phyloP scores from a whole-genome alignment of 1,140 invertebrate species.

The Lamellibrachia luymesi region DNA sequence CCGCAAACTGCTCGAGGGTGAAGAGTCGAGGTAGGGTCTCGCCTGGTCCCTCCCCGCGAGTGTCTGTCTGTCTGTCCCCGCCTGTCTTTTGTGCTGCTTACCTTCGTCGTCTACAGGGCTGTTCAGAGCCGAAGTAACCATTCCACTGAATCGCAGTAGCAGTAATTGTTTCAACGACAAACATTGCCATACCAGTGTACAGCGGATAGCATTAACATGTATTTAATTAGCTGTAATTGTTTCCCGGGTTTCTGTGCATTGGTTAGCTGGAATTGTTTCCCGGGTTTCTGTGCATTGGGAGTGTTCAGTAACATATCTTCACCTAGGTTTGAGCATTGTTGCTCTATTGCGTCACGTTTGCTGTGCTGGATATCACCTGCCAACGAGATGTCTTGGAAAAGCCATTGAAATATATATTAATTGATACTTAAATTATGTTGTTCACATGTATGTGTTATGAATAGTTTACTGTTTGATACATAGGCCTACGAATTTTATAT shows the following conservation, averaged over 20 bases:
- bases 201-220: too few species aligned
- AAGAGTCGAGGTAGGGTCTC: slow-evolving; percentile 29
- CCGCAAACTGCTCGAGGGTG: slow-evolving; percentile 30
- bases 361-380: too few species aligned
- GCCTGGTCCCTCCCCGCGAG: neutral
- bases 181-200: too few species aligned
- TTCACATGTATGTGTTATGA: neutral
- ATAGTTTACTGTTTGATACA: too few species aligned
- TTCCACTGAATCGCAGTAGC: neutral
- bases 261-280: too few species aligned
- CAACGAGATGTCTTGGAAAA: too few species aligned
- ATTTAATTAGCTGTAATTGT: too few species aligned
- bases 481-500: neutral
- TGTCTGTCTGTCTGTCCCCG: neutral
- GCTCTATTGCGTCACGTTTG: too few species aligned
- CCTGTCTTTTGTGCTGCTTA: neutral
- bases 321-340: neutral
- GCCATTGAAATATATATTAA: neutral
- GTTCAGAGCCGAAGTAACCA: neutral
- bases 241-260: neutral
- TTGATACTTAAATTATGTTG: neutral
- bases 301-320: too few species aligned
- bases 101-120: neutral
- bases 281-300: neutral
- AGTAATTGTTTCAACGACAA: too few species aligned